Evolutionary conservation across 2,888 invertebrate species (phyloP), one percentile per base, ranked within the genome.

Genomic region (Acanthococcus lagerstroemiae): DNA sequence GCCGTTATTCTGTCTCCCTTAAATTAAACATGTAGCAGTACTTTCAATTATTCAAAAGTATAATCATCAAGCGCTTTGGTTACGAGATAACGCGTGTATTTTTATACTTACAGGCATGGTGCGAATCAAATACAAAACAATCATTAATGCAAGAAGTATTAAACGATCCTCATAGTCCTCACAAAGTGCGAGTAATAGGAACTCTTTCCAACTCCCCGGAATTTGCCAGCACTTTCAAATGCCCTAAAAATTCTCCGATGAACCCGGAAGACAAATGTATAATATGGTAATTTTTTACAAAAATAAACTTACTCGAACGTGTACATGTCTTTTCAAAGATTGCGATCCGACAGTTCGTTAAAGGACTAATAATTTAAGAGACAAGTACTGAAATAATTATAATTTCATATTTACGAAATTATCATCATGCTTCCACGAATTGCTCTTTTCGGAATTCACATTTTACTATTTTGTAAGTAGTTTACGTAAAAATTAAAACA

Each of bases 81-180:
- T 54, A 19, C 1, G 25, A 12, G 15, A 7, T 6, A 45, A 15
- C 0, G 46, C 45, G 24, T 56, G 4, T 45, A 25, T 55, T 55
- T 26, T n/a, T n/a, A 89, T 87, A 86, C 88, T 68, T n/a, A n/a
- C n/a, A n/a, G n/a, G n/a, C n/a, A n/a, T 90, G 90, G 90, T 90
- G 90, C 75, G 89, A 88, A 57, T 85, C 86, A 72, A 83, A 85
- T 68, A 88, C 88, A 56, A 81, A 82, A 30, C 87, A 87, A 66
- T 86, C 87, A 1, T 74, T 82, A 81, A 73, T 84, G 80, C 67
- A 85, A 81, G 74, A 75, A 68, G 75, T 87, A 71, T 80, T 86
- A 66, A 83, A 83, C 71, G 86, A 85, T 1, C 83, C 84, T 4
- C 87, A 87, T 76, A 85, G 85, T 71, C 86, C 86, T 3, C 85